Evolutionary conservation across 2,113 vertebrate species (phyloP).

Genomic region (Cynocephalus volans): DNA sequence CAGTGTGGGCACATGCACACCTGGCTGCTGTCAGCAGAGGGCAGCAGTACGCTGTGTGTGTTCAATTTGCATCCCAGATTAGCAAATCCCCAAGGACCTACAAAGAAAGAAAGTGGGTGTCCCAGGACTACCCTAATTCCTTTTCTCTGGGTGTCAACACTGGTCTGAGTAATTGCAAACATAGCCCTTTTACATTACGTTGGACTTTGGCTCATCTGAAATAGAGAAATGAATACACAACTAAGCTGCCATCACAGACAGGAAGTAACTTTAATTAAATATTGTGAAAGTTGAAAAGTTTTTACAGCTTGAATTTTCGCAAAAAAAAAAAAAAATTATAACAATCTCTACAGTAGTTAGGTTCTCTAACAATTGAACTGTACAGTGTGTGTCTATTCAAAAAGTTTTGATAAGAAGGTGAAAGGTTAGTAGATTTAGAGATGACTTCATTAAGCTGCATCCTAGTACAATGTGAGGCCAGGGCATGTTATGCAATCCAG

Average conservation of each 20-base stretch:
- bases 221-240: conserved; percentile 89
- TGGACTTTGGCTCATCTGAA: conserved; percentile 69
- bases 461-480: conserved; percentile 89
- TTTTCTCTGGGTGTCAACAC: conserved; percentile 67
- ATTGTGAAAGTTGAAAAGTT: conserved; percentile 99
- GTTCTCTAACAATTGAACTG: conserved; percentile 97
- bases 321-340: conserved; percentile 95
- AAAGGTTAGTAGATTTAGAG: conserved; percentile 94
- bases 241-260: conserved; percentile 95
- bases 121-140: conserved; percentile 39
- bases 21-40: conserved; percentile 77
- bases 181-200: not conserved
- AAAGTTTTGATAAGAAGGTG: conserved; percentile 94
- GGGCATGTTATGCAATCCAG: conserved; percentile 88
- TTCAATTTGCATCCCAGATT: conserved; percentile 81
- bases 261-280: conserved; percentile 99
- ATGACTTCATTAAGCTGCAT: conserved; percentile 91
- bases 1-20: not conserved
- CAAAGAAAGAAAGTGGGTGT: conserved; percentile 66
- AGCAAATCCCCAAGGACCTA: conserved; percentile 67
- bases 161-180: conserved; percentile 58
- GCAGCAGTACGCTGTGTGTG: conserved; percentile 80
- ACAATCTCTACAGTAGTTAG: conserved; percentile 99
- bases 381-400: conserved; percentile 98
- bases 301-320: conserved; percentile 99